Evolutionary conservation across 2,888 invertebrate species (phyloP).

Genomic region (Eupithecia pulchellata): DNA sequence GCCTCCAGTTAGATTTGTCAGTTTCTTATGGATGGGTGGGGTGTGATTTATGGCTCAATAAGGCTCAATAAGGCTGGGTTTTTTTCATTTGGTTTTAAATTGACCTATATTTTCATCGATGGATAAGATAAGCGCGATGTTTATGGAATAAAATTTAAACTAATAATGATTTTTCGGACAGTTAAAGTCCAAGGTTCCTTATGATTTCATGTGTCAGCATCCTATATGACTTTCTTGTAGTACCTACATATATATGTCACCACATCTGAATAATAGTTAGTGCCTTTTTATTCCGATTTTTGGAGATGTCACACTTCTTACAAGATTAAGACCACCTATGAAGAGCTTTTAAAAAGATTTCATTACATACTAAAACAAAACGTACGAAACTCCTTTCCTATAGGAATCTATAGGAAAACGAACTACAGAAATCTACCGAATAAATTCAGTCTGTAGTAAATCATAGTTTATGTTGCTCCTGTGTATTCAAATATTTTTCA

Average conservation of each 20-base stretch:
- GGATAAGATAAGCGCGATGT: not conserved
- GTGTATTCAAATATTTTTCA: constrained; percentile 14
- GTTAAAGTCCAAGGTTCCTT: too few species aligned
- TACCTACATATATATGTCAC: not conserved
- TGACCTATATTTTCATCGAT: not conserved
- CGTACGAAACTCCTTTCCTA: too few species aligned
- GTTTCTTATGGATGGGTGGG: not conserved
- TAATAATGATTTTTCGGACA: too few species aligned
- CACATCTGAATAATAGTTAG: too few species aligned
- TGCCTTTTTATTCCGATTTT: too few species aligned
- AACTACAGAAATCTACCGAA: not conserved
- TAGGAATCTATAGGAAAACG: too few species aligned
- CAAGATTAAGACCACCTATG: not conserved
- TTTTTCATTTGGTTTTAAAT: not conserved
- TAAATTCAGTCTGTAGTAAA: constrained; percentile 9
- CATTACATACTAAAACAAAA: too few species aligned
- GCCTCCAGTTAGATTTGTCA: not conserved
- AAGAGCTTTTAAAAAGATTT: not conserved
- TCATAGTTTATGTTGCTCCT: constrained; percentile 16
- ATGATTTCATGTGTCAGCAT: too few species aligned
- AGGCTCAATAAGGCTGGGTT: not conserved
- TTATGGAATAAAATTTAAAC: not conserved
- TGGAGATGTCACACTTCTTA: not conserved
- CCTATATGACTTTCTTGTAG: too few species aligned
- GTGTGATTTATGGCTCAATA: not conserved